Evolutionary conservation across 2,888 invertebrate genomes (phyloP).

Genomic region (Amblyteles armatorius): DNA sequence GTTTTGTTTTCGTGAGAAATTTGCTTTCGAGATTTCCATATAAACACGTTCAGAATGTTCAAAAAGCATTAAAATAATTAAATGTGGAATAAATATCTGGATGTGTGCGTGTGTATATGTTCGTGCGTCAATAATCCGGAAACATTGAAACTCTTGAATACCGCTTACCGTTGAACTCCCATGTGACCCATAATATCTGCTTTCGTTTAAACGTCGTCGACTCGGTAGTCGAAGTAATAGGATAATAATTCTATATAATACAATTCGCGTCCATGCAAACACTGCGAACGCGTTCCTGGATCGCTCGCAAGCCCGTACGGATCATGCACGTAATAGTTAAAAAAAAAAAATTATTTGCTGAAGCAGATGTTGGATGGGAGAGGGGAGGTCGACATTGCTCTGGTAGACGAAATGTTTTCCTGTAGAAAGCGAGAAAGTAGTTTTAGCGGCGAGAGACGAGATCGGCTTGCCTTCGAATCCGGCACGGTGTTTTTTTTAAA

Average conservation of each 20-base stretch:
- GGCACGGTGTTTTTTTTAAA: neutral
- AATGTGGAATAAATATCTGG: neutral
- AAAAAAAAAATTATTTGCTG: neutral
- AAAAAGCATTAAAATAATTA: no score
- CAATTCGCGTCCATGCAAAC: neutral
- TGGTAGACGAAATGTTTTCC: constrained; percentile 69
- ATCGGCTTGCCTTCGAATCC: constrained; percentile 24
- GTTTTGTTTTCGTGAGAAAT: no score
- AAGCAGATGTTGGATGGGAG: neutral
- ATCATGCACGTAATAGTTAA: neutral
- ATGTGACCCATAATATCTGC: neutral
- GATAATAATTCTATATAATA: neutral
- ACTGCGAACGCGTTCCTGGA: neutral
- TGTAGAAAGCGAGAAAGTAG: constrained; percentile 78
- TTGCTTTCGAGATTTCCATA: no score
- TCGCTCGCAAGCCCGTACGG: neutral
- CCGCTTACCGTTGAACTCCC: neutral
- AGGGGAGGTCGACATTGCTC: neutral
- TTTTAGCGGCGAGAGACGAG: constrained; percentile 61
- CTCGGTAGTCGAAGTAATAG: neutral
- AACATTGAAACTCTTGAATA: neutral
- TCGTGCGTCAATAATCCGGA: neutral
- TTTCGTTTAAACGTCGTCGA: constrained; percentile 4
- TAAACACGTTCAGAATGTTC: no score
- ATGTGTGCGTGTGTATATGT: neutral